phyloP scores from a whole-genome alignment of 2,797 vertebrate species.

The Rhincodon typus region DNA sequence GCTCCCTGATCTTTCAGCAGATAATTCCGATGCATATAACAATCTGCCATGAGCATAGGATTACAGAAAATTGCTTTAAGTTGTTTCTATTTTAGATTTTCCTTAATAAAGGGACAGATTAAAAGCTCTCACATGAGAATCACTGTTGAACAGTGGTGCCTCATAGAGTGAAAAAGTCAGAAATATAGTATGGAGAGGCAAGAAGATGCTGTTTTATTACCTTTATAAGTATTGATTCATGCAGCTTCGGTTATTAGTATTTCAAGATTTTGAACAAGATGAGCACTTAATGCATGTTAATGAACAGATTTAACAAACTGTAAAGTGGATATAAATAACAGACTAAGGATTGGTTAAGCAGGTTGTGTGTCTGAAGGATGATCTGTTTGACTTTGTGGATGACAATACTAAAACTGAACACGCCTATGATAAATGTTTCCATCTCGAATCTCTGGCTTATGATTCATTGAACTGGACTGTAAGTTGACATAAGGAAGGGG shows the following conservation, averaged over 20 bases:
- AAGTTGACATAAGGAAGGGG: background rate
- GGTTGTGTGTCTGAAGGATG: background rate
- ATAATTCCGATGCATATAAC: background rate
- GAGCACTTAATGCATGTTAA: background rate
- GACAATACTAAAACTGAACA: too few relatives aligned
- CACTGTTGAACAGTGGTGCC: background rate
- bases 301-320: background rate
- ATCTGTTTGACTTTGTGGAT: background rate
- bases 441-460: background rate
- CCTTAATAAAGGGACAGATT: background rate
- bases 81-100: background rate
- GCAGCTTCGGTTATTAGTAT: background rate
- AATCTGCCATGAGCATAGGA: background rate
- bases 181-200: background rate
- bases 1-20: background rate
- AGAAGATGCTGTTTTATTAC: background rate
- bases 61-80: background rate
- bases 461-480: background rate
- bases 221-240: background rate
- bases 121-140: background rate
- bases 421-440: background rate
- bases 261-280: background rate
- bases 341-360: background rate
- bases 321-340: background rate
- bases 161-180: background rate